phyloP scores from a whole-genome alignment of 2,797 vertebrate genomes.

The Liasis olivaceus region DNA sequence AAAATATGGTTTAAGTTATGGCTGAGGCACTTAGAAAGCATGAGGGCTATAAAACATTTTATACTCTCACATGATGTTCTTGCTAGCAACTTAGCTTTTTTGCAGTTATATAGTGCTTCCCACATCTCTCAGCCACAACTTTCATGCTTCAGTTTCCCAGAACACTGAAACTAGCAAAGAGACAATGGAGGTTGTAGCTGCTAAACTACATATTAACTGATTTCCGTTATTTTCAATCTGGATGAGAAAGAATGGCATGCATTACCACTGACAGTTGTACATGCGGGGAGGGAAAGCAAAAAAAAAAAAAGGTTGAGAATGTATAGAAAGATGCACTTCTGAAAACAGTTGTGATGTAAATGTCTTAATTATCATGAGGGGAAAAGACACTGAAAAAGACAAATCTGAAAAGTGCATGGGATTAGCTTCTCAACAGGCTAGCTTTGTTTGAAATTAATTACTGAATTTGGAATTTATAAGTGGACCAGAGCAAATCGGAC shows the following conservation, averaged over 20 bases:
- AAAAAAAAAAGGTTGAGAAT: neutral
- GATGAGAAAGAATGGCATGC: neutral
- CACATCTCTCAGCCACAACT: neutral
- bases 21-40: neutral
- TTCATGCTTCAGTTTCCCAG: neutral
- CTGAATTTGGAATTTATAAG: neutral
- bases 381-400: neutral
- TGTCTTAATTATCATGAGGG: neutral
- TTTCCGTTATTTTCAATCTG: neutral
- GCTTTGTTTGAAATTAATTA: neutral
- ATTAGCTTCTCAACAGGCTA: neutral
- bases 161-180: neutral
- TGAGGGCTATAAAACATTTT: neutral
- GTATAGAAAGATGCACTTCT: neutral
- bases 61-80: neutral
- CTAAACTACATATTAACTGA: neutral
- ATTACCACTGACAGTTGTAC: neutral
- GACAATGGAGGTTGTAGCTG: neutral
- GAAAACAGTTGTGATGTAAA: neutral
- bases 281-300: no score
- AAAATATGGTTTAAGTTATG: neutral
- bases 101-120: neutral
- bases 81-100: neutral
- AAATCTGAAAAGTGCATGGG: neutral
- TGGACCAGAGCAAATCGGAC: neutral